Evolutionary conservation across 2,888 invertebrate genomes (phyloP), one percentile per base, ranked within the genome.

Genomic region (Anthophora plumipes): DNA sequence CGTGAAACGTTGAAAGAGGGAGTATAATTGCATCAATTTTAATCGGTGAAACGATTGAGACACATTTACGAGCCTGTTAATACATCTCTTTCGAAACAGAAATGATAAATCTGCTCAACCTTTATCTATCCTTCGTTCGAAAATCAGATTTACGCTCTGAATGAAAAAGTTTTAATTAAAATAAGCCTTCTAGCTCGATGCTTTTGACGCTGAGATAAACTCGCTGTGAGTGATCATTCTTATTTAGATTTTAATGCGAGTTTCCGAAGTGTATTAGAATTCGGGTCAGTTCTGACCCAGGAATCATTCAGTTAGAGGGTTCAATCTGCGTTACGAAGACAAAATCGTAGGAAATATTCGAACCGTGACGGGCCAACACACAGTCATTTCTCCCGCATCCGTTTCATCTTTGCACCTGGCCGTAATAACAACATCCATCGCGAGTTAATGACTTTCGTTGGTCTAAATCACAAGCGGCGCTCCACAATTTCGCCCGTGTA

Each of bases 81-180:
- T 37, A 52, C 20, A 48, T n/a, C 20, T 48, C 25, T 67, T 55
- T 22, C 25, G 48, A 55, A 55, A 43, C n/a, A n/a, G 55, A 55
- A 54, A 61, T 48, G 46, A 61, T 77, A 74, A 77, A 77, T 77
- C 76, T 76, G 39, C 37, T 43, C 59, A 31, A 11, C 60, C 46
- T 67, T 67, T 74, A 67, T 60, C 60, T 74, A 77, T 54, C 71
- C 63, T 68, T 76, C 60, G 50, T 76, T 76, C 68, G 80, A 75
- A 72, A 80, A 46, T 76, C 64, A 69, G 80, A 71, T 83, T 83
- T 83, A 83, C 76, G 50, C 48, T 61, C 66, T 46, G 14, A 67
- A 22, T 60, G 71, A 80, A 76, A n/a, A 83, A 83, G 83, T 83
- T 83, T 83, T 83, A 83, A 83, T 83, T 83, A 83, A 83, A 83